These are phyloP conservation scores for Lycaon pictus DNA, from an alignment of 2,113 vertebrate species.

Conservation along the genomic window DNA sequence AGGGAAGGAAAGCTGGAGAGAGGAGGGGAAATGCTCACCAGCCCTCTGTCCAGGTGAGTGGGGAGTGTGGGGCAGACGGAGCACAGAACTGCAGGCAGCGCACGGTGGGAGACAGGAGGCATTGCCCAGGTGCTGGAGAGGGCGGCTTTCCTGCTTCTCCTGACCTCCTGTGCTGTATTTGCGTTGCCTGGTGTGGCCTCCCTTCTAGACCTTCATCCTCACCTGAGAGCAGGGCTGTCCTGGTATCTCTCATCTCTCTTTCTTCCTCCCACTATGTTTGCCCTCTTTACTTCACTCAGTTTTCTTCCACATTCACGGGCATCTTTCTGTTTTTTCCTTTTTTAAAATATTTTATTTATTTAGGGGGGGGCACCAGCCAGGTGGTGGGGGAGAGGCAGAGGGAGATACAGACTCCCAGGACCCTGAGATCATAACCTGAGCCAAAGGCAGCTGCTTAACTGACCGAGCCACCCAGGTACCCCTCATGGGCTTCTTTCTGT, in stretches of 20 bases:
- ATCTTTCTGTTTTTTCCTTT: neutral
- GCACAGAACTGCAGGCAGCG: neutral
- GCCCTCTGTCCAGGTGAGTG: conserved; percentile 60
- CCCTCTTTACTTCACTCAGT: neutral
- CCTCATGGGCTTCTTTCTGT: neutral
- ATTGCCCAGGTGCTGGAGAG: neutral
- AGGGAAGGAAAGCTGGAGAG: conserved; percentile 72
- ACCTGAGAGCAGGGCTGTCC: neutral
- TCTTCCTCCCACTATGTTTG: neutral
- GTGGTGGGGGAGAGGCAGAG: neutral
- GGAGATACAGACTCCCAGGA: neutral
- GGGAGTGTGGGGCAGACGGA: neutral
- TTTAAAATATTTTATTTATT: neutral
- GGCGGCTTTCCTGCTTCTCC: neutral
- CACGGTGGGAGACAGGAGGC: neutral
- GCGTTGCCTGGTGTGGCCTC: neutral
- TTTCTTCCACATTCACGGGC: neutral
- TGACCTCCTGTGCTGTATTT: neutral
- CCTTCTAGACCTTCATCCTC: neutral
- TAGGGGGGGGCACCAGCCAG: neutral
- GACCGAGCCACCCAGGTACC: neutral
- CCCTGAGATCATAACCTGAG: neutral
- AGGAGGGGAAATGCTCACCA: conserved; percentile 54
- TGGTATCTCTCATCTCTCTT: neutral
- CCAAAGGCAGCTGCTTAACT: neutral